phyloP scores from a whole-genome alignment of 2,113 vertebrate species.

The Daboia siamensis region DNA sequence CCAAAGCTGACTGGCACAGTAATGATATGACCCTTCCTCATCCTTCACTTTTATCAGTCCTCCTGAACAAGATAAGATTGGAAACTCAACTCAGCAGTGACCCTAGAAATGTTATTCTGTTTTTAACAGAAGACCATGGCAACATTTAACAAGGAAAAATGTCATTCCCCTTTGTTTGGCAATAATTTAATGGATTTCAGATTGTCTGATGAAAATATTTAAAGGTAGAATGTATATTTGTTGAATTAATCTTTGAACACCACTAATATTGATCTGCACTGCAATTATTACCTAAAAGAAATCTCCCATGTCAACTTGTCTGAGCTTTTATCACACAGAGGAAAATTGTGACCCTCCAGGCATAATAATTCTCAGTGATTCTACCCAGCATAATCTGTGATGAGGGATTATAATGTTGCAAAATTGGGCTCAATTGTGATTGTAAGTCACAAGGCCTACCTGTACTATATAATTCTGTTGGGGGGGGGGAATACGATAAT shows the following conservation, averaged over 20 bases:
- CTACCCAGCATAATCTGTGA: neutral
- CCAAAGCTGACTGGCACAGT: neutral
- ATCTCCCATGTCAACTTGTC: neutral
- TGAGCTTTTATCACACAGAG: neutral
- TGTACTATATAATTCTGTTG: neutral
- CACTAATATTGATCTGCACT: neutral
- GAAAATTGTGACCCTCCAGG: neutral
- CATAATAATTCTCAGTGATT: neutral
- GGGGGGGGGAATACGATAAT: too few relatives aligned
- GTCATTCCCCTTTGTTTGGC: neutral
- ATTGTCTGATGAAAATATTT: neutral
- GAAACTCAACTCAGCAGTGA: constrained; percentile 22
- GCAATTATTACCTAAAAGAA: neutral
- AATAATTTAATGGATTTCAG: neutral
- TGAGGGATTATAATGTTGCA: neutral
- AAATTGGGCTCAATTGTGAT: neutral
- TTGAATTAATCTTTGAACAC: neutral
- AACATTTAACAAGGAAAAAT: constrained; percentile 15
- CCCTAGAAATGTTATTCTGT: constrained; percentile 22
- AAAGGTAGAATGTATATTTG: neutral
- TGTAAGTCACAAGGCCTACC: neutral
- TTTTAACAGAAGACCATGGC: neutral
- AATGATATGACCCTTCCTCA: neutral
- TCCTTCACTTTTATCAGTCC: constrained; percentile 35
- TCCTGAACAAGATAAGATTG: constrained; percentile 55